Evolutionary conservation across 2,113 vertebrate genomes (phyloP), one percentile per base, ranked within the genome.

Genomic region (Ceyx margarethae): DNA sequence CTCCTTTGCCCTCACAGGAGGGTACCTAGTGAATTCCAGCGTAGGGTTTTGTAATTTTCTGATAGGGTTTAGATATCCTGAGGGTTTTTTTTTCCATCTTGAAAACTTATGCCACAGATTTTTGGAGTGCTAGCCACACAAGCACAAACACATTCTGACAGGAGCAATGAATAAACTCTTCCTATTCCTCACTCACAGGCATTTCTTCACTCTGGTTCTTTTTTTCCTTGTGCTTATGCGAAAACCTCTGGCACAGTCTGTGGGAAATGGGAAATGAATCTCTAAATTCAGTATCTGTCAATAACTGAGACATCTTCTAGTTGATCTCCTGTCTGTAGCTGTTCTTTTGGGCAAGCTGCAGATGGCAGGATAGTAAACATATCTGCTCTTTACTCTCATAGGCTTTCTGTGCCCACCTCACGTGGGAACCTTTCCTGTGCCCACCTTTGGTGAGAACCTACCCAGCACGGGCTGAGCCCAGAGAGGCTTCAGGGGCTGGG

Each of bases 201-300:
- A 45, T 92, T 81, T 85, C 75, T 94, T 90, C 64, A 37, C 37
- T 43, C 48, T 26, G 9, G 20, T 48, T 48, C 18, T 53, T 58
- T 53, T 45, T 35, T 66, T 50, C 31, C 22, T 78, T 50, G 10
- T 3, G 3, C 83, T 83, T 92, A 75, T 28, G 58, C 0, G 22
- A 91, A 91, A 95, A 94, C 89, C 79, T 95, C 87, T 96, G 94
- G 92, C 79, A 86, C 1, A 0, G 57, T 95, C 88, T 91, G 67
- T 91, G 92, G 84, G 89, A 93, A 94, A 73, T 64, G 20, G 56
- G 88, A 93, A 91, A 94, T 64, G 91, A 66, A 93, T 91, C 73
- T 92, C 69, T 75, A 67, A 85, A 85, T 76, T 62, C 86, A 80
- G 56, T 74, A 76, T 92, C 48, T 68, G 87, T 86, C 82, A 94